Evolutionary conservation across 2,797 vertebrate genomes (phyloP).

Genomic region (Peromyscus aztecus): DNA sequence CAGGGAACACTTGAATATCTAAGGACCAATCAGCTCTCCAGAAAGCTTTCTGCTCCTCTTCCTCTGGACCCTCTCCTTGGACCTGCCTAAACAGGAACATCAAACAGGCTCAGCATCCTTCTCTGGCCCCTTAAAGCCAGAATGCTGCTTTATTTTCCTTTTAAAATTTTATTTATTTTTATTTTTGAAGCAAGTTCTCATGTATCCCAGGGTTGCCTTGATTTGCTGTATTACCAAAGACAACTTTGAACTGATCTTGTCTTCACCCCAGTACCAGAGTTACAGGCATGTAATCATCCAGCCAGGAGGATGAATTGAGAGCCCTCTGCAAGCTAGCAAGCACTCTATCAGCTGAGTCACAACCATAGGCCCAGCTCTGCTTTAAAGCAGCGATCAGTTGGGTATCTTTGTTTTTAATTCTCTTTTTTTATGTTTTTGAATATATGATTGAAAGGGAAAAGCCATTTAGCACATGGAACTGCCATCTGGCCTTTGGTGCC

Average conservation of each 20-base stretch:
- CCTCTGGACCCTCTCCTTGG: neutral
- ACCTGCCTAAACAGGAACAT: neutral
- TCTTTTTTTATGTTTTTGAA: neutral
- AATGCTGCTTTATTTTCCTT: neutral
- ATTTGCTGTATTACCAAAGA: neutral
- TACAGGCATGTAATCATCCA: neutral
- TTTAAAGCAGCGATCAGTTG: neutral
- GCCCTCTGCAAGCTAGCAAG: neutral
- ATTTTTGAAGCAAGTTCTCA: neutral
- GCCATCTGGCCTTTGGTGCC: neutral
- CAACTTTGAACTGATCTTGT: neutral
- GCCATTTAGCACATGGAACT: neutral
- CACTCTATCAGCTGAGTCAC: neutral
- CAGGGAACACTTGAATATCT: neutral
- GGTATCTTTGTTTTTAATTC: conserved; percentile 33
- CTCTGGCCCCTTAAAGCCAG: neutral
- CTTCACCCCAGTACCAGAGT: neutral
- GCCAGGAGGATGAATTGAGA: too few species aligned
- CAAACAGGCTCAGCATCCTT: neutral
- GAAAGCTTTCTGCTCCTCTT: neutral
- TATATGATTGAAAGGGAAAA: neutral
- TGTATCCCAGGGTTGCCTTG: neutral
- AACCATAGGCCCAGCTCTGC: neutral
- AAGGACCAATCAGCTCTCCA: neutral
- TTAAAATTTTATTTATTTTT: neutral